Conservation (phyloP, 2,888 invertebrate species). For the Meandrusa payeni region DNA sequence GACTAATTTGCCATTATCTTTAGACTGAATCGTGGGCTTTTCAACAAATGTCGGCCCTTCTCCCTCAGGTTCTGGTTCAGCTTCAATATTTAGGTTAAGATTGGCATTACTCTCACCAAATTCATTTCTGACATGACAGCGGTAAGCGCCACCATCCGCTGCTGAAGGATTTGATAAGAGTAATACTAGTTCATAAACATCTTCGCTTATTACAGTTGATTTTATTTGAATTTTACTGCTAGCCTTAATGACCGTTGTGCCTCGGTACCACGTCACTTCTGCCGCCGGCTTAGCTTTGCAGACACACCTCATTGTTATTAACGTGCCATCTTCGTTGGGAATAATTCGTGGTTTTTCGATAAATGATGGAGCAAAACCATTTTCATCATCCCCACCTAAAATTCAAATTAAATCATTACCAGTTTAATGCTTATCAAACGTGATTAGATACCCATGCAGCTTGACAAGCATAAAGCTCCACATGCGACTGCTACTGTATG, state of each 20-base stretch:
- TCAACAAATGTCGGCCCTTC: constrained; percentile 97
- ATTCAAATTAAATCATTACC: constrained; percentile 27
- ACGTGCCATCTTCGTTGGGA: constrained; percentile 97
- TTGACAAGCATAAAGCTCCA: constrained; percentile 60
- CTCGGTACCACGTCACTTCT: constrained; percentile 96
- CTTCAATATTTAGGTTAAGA: constrained; percentile 97
- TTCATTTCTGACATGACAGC: constrained; percentile 97
- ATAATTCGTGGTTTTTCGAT: constrained; percentile 99
- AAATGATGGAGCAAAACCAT: constrained; percentile 97
- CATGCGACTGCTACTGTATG: constrained; percentile 77
- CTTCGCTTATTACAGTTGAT: constrained; percentile 88
- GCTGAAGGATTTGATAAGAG: constrained; percentile 75
- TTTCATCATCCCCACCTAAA: constrained; percentile 94
- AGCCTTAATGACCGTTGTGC: constrained; percentile 91
- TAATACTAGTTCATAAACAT: constrained; percentile 92
- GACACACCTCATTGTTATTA: constrained; percentile 98
- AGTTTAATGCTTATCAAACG: background rate
- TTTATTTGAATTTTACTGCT: constrained; percentile 91
- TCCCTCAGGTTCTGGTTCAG: constrained; percentile 95
- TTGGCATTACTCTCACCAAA: constrained; percentile 98
- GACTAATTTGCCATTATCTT: constrained; percentile 76
- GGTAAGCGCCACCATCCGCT: constrained; percentile 82
- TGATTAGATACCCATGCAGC: constrained; percentile 54
- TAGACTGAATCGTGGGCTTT: constrained; percentile 93
- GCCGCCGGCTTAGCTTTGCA: constrained; percentile 98